Base-by-base conservation (phyloP, 1,140 invertebrate genomes). In the Cydia amplana region DNA sequence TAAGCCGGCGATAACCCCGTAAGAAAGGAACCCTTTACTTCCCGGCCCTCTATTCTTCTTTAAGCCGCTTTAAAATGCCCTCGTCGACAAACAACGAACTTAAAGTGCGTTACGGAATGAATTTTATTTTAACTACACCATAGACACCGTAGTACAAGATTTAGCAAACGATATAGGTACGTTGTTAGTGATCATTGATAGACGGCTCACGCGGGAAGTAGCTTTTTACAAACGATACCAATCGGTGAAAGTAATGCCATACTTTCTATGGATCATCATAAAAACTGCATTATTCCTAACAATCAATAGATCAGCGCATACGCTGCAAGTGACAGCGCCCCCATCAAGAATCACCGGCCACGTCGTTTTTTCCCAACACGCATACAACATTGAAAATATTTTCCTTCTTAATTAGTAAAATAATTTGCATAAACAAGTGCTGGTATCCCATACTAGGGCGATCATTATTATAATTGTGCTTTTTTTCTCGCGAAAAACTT, bases 11-110 rank as follows among this genome's bases (percentile, higher is more conserved):
- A 92, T 92, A 92, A 90, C 81, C 80, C 32, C 85, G 85, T 89
- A 90, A 83, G 86, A 78, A 83, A 85, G 79, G 86, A 88, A 91
- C 88, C 90, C 90, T 90, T 90, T 88, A 78, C 83, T 85, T 86
- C 84, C 82, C 85, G 81, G 78, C 81, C 84, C 84, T 70, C 64
- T 79, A 85, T 87, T 87, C 85, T 84, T 78, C 76, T 80, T 87
- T 91, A 92, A 91, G 91, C 89, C 82, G 88, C 88, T 90, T 92
- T 88, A 84, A 89, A 88, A 91, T 88, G 82, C 74, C 76, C 75
- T 77, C 77, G 83, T 88, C 82, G 82, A 86, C 88, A 91, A 91
- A 92, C 90, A 92, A 90, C 85, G 87, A 86, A 84, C 83, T 87
- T 90, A 85, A 87, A 88, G 87, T 88, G 84, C 87, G 85, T 89